phyloP scores from a whole-genome alignment of 2,888 invertebrate genomes.

The Ophion ellenae region DNA sequence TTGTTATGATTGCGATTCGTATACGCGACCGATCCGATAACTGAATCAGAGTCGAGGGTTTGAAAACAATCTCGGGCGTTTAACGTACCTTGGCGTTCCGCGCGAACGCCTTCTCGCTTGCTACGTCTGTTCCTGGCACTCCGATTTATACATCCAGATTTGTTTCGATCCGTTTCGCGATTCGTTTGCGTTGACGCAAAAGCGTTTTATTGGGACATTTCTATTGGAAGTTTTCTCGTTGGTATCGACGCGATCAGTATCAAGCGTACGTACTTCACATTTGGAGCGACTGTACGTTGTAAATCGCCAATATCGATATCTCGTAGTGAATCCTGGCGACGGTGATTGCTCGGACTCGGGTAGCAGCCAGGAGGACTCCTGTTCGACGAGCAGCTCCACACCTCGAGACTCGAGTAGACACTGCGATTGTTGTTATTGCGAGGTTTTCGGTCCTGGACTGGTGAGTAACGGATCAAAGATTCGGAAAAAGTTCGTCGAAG shows the following conservation, averaged over 20 bases:
- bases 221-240: too few species aligned
- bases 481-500: neutral
- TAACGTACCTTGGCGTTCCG: too few species aligned
- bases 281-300: neutral
- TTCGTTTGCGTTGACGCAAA: too few species aligned
- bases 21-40: neutral
- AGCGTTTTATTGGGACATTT: too few species aligned
- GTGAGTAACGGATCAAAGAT: slow-evolving; percentile 75
- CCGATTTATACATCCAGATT: too few species aligned
- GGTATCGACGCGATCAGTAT: too few species aligned
- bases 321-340: slow-evolving; percentile 78
- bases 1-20: neutral
- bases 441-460: slow-evolving; percentile 91
- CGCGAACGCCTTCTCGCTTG: too few species aligned
- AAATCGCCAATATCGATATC: neutral
- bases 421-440: slow-evolving; percentile 92
- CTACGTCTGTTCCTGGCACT: too few species aligned
- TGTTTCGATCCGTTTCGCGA: too few species aligned
- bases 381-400: slow-evolving; percentile 80
- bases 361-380: slow-evolving; percentile 82
- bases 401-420: slow-evolving; percentile 81
- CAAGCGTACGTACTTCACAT: neutral
- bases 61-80: too few species aligned
- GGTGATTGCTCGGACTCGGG: slow-evolving; percentile 82
- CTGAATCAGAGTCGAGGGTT: too few species aligned